Conservation (phyloP, 2,797 vertebrate species). For the Leptodactylus fallax region DNA sequence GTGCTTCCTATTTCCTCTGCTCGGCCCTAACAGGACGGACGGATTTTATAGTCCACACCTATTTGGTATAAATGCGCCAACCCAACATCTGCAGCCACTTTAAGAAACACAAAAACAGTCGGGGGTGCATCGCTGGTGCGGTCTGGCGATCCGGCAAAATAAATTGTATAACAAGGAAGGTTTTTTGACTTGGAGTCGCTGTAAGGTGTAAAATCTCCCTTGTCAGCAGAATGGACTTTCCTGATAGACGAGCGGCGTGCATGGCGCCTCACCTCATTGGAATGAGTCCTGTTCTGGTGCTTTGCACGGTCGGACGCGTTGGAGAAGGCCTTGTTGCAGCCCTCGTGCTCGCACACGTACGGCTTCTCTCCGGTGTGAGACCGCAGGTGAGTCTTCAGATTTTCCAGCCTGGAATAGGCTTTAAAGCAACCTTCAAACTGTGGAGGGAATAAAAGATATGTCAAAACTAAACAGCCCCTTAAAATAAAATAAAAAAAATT, state of each 20-base stretch:
- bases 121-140: conserved; percentile 67
- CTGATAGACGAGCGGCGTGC: not conserved
- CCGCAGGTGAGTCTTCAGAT: conserved; percentile 97
- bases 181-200: conserved; percentile 63
- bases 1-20: conserved; percentile 39
- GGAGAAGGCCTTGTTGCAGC: conserved; percentile 99
- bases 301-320: conserved; percentile 98
- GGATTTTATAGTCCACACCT: conserved; percentile 41
- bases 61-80: not conserved
- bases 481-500: not conserved
- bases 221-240: conserved; percentile 66
- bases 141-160: conserved; percentile 67
- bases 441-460: conserved; percentile 51
- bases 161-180: conserved; percentile 61
- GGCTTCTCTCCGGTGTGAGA: conserved; percentile 99
- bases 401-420: conserved; percentile 97
- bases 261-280: conserved; percentile 87
- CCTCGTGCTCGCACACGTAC: conserved; percentile 96
- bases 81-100: conserved; percentile 70
- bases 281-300: conserved; percentile 99
- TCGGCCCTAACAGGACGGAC: not conserved
- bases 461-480: not conserved
- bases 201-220: conserved; percentile 65
- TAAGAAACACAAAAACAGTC: conserved; percentile 49
- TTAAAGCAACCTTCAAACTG: conserved; percentile 97